These are phyloP conservation scores for Enteromius mattozi DNA, from an alignment of 2,797 vertebrate genomes.

Conservation along the genomic window DNA sequence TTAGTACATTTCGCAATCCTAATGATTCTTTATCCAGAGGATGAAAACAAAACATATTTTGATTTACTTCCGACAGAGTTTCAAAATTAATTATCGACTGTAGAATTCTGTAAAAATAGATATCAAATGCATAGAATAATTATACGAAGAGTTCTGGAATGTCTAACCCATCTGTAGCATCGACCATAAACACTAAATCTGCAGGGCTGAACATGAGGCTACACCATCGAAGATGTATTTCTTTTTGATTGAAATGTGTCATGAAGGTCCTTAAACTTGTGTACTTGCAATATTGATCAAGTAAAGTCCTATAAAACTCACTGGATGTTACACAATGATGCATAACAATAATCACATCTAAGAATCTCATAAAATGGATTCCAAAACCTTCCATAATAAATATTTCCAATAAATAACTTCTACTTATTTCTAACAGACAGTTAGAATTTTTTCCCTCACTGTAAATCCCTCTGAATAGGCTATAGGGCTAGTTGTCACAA, in stretches of 20 bases:
- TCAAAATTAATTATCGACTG: not conserved
- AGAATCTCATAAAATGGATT: not conserved
- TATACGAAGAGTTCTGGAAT: not conserved
- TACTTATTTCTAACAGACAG: not conserved
- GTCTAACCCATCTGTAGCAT: too few relatives aligned
- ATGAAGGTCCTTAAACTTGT: not conserved
- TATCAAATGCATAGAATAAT: not conserved
- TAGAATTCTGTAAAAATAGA: not conserved
- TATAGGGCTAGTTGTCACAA: not conserved
- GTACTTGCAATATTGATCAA: not conserved
- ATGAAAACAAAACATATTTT: not conserved
- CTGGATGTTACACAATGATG: not conserved
- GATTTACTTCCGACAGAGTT: not conserved
- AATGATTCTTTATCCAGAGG: not conserved
- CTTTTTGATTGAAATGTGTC: not conserved
- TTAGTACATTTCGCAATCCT: not conserved
- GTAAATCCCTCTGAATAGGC: not conserved
- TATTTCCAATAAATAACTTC: too few relatives aligned
- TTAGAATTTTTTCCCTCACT: not conserved
- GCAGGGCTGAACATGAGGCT: not conserved
- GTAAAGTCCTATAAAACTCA: not conserved
- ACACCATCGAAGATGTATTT: not conserved
- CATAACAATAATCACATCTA: not conserved
- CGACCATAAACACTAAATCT: not conserved
- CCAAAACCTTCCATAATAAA: not conserved